These are phyloP conservation scores for Troglohyphantes excavatus DNA, from an alignment of 2,888 invertebrate genomes.

Conservation along the genomic window DNA sequence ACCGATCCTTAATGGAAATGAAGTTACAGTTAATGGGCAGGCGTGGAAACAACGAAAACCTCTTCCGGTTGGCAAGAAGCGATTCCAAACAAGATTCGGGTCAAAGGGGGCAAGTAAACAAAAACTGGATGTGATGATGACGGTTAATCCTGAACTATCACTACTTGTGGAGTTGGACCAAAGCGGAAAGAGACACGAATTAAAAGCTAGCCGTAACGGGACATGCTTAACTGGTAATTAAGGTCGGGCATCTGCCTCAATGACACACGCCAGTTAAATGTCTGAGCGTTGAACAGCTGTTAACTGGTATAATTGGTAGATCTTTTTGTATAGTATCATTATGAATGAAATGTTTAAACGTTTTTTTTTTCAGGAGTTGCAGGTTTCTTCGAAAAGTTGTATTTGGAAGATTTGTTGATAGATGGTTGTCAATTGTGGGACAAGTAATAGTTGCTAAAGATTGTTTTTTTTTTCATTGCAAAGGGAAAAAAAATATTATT, in stretches of 20 bases:
- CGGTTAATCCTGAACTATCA: neutral
- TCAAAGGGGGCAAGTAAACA: neutral
- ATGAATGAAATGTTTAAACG: too few relatives aligned
- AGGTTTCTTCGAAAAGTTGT: too few relatives aligned
- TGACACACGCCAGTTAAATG: slow-evolving; percentile 2
- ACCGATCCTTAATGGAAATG: slow-evolving; percentile 4
- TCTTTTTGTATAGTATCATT: too few relatives aligned
- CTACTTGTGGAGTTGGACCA: too few relatives aligned
- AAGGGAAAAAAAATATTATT: too few relatives aligned
- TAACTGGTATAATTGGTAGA: too few relatives aligned
- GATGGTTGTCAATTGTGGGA: too few relatives aligned
- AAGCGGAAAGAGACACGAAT: neutral
- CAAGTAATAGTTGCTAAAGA: too few relatives aligned
- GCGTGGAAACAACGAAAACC: neutral
- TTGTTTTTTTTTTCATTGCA: too few relatives aligned
- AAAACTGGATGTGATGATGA: slow-evolving; percentile 1
- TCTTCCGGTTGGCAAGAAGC: neutral
- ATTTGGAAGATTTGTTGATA: too few relatives aligned
- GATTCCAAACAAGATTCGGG: neutral
- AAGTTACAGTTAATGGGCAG: slow-evolving; percentile 12
- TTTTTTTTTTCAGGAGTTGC: too few relatives aligned
- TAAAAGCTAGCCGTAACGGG: neutral
- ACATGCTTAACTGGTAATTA: slow-evolving; percentile 46
- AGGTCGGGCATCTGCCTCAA: slow-evolving; percentile 24
- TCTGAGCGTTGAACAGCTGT: too few relatives aligned